Evolutionary conservation across 2,888 invertebrate species (phyloP), one percentile per base, ranked within the genome.

Genomic region (Oscheius sp.): DNA sequence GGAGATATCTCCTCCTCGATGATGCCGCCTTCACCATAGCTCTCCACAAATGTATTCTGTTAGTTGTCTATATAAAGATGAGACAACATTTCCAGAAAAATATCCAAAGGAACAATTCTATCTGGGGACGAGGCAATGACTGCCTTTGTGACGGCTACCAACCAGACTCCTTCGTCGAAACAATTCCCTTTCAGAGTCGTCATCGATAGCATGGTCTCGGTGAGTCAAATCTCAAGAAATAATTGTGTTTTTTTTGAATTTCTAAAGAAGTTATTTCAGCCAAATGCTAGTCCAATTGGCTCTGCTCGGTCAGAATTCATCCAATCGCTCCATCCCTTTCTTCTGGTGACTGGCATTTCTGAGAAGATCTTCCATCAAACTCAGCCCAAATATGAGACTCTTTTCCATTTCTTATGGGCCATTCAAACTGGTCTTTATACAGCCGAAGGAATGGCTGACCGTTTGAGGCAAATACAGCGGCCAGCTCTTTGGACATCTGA

Each of bases 391-490:
- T 76, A 76, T 53, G 76, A 76, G 37, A 48, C 65, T 0, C 70
- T 79, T 5, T 79, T 79, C 65, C 75, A 75, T 68, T 58, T 75
- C 17, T 58, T 79, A 17, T 79, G 79, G 79, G 55, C 76, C 0
- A 58, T 79, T 20, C 74, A 77, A 48, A 61, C 63, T n/a, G 58
- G 63, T 34, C 23, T 66, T 15, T 42, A 45, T 29, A 37, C 27
- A 10, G 25, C 29, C n/a, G 50, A 66, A 39, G 45, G 29, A 1
- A 29, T 23, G 17, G 29, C 20, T 3, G 23, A 33, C n/a, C 31
- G 50, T 1, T n/a, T 46, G 12, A 8, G 48, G 1, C 48, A 46
- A 8, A 27, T 42, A n/a, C 20, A 45, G 5, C 12, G 61, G 8
- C 27, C 27, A 27, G 31, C 31, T 4, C 0, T n/a, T 17, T 31